Percentiles rank a stretch among this genome's conserved stretches.
Conservation (phyloP, 2,888 invertebrate genomes). For the Andrena trimmerana region DNA sequence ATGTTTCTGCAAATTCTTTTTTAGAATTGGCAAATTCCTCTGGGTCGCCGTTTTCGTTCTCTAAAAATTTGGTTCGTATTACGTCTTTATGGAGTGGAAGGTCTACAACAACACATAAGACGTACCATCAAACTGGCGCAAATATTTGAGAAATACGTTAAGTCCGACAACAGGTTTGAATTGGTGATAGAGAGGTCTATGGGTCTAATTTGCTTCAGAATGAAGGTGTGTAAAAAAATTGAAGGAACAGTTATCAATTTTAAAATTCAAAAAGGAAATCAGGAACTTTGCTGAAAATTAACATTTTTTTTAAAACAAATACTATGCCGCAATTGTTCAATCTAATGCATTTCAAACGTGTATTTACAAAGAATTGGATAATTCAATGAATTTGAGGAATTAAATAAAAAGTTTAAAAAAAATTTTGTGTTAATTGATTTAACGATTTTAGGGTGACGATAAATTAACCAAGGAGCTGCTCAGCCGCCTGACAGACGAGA, state of each 20-base stretch:
- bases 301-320: no score
- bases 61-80: slow-evolving; percentile 98
- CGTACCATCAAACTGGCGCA: slow-evolving; percentile 91
- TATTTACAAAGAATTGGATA: no score
- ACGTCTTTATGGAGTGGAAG: slow-evolving; percentile 92
- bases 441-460: slow-evolving; percentile 87
- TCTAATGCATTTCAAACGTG: no score
- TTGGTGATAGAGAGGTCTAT: slow-evolving; percentile 90
- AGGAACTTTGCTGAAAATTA: no score
- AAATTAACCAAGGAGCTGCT: slow-evolving; percentile 89
- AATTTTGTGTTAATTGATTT: no score
- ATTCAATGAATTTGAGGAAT: no score
- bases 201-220: slow-evolving; percentile 95
- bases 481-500: slow-evolving; percentile 90
- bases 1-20: neutral
- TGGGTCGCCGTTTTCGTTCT: slow-evolving; percentile 95
- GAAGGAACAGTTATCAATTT: neutral
- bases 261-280: neutral
- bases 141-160: slow-evolving; percentile 91
- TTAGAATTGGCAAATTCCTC: slow-evolving; percentile 94
- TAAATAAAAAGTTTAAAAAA: neutral
- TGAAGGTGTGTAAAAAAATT: slow-evolving; percentile 87
- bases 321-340: no score
- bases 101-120: slow-evolving; percentile 92
- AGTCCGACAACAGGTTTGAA: slow-evolving; percentile 92